Base-by-base conservation (phyloP, 2,888 invertebrate species). In the Synergus umbraculus region DNA sequence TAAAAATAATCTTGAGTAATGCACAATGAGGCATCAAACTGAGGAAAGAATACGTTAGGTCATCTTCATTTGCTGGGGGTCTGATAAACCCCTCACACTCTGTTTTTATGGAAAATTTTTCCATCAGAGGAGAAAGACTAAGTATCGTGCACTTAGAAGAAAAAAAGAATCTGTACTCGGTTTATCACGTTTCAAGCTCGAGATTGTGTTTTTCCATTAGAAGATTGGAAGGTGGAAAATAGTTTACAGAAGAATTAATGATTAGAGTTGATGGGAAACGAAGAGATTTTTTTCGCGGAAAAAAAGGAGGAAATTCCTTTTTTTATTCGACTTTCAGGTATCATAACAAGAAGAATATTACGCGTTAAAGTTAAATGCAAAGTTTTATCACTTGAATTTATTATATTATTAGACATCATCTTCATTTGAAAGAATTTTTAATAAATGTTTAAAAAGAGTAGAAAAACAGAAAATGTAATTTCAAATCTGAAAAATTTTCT, bases 51-150 rank as follows among this genome's bases (percentile, higher is more conserved):
- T 37, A 9, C 10, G n/a, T n/a, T 54, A n/a, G 8, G n/a, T 15
- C 15, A 49, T 73, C 69, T 78, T 77, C 43, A 37, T 79, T 69
- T 81, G 83, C 79, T 78, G 88, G 88, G 84, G 88, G 86, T 86
- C 86, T 60, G 86, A 88, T 88, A 87, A 87, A 87, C 84, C 81
- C 58, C 64, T 63, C 41, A 83, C 79, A 60, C 67, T 60, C 43
- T 76, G 8, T 66, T 79, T 76, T 44, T 65, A 65, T 76, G 81
- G 82, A 83, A 85, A 87, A 65, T 86, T 87, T 84, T 49, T 3
- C n/a, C 77, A 54, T 13, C 41, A 69, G 12, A 41, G 15, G 3
- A 69, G 18, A 29, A 49, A 46, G 49, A 54, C 8, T 22, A 29
- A 46, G n/a, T 49, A 1, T 13, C 2, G 15, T 66, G 13, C 29